Percentiles rank a stretch among this genome's conserved stretches.
Evolutionary conservation across 2,797 vertebrate species (phyloP).

Genomic region (Chelmon rostratus): DNA sequence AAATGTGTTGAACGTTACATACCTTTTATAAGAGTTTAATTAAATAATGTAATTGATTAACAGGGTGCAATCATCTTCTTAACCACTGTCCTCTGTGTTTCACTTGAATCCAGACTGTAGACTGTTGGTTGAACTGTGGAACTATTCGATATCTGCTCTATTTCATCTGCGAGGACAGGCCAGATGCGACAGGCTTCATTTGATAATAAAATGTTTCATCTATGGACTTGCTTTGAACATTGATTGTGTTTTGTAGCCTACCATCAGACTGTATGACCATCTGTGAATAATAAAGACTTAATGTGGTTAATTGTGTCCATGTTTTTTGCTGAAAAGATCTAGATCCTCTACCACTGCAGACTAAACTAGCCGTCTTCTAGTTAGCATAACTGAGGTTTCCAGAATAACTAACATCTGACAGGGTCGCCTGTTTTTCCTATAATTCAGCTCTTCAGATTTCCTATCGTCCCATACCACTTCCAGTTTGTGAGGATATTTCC

Average conservation of each 20-base stretch:
- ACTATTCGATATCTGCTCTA: constrained; percentile 22
- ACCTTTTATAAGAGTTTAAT: constrained; percentile 11
- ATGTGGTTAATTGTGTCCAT: constrained; percentile 47
- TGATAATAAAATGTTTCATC: constrained; percentile 29
- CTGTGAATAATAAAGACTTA: constrained; percentile 58
- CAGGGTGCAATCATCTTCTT: constrained; percentile 5
- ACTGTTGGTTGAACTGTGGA: constrained; percentile 25
- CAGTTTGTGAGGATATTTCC: constrained; percentile 75
- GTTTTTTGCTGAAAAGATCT: constrained; percentile 36
- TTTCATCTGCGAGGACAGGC: constrained; percentile 36
- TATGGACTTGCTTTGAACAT: constrained; percentile 14
- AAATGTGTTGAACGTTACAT: constrained; percentile 9
- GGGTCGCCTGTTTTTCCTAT: constrained; percentile 64
- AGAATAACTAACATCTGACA: constrained; percentile 56
- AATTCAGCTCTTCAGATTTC: constrained; percentile 61
- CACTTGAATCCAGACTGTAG: constrained; percentile 24
- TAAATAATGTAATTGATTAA: constrained; percentile 13
- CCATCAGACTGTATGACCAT: constrained; percentile 19
- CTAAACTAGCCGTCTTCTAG: constrained; percentile 47
- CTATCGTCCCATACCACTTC: constrained; percentile 55
- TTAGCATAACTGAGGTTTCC: constrained; percentile 68
- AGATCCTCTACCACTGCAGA: constrained; percentile 42
- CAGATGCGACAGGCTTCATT: constrained; percentile 6
- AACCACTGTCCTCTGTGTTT: constrained; percentile 24
- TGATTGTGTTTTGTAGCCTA: constrained; percentile 42